phyloP scores from a whole-genome alignment of 2,113 vertebrate genomes.

The Cryptotis parvus region DNA sequence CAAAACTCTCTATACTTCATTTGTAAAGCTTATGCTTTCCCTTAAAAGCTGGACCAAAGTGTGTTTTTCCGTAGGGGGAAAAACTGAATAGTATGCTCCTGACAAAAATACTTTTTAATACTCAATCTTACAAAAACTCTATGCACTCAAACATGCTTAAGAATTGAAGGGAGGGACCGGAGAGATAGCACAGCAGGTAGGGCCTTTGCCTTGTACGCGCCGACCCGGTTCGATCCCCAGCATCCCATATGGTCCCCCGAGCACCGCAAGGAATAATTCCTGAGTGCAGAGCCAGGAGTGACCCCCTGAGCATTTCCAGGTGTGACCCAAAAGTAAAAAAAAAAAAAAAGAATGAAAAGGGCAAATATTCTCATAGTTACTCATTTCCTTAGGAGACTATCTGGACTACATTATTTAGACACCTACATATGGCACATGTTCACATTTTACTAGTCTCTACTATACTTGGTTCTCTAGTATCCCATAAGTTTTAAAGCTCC shows the following conservation, averaged over 20 bases:
- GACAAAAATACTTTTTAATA: not conserved
- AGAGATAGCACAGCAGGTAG: too few relatives aligned
- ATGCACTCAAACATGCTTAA: not conserved
- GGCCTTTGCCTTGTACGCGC: too few relatives aligned
- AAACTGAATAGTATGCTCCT: not conserved
- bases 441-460: not conserved
- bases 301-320: too few relatives aligned
- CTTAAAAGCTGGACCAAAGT: conserved; percentile 18
- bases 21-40: not conserved
- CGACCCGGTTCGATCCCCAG: too few relatives aligned
- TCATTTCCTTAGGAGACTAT: not conserved
- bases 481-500: not conserved
- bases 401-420: conserved; percentile 27
- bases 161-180: not conserved
- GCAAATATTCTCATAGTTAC: not conserved
- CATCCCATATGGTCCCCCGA: too few relatives aligned
- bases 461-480: not conserved
- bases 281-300: too few relatives aligned
- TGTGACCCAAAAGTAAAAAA: too few relatives aligned
- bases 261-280: too few relatives aligned
- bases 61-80: not conserved
- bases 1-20: not conserved
- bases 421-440: not conserved
- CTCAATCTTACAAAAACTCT: conserved; percentile 12
- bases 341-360: too few relatives aligned